Evolutionary conservation across 2,888 invertebrate genomes (phyloP).

Genomic region (Parapristionchus giblindavisi): DNA sequence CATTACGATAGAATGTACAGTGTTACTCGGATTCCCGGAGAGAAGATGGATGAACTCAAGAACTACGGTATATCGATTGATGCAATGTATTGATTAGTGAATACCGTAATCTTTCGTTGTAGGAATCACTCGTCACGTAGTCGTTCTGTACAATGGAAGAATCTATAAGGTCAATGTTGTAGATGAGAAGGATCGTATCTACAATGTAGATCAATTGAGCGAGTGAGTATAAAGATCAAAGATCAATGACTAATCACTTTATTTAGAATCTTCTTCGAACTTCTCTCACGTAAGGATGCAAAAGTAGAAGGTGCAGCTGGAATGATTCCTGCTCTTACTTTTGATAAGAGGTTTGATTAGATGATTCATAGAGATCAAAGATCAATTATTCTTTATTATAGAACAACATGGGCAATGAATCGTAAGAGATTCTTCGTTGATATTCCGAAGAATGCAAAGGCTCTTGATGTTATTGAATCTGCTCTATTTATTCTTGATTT

Average conservation of each 20-base stretch:
- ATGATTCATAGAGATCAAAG: not conserved
- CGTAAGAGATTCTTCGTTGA: slow-evolving; percentile 59
- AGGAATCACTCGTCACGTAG: slow-evolving; percentile 52
- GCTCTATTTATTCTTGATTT: slow-evolving; percentile 56
- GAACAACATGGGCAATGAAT: slow-evolving; percentile 58
- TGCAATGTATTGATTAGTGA: not conserved
- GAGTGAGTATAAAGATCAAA: slow-evolving; percentile 43
- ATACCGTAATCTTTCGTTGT: not conserved
- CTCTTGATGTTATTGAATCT: slow-evolving; percentile 58
- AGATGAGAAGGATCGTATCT: slow-evolving; percentile 49
- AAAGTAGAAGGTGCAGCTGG: slow-evolving; percentile 45
- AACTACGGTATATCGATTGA: slow-evolving; percentile 42
- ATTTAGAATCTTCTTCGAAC: slow-evolving; percentile 59
- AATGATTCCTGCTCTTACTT: slow-evolving; percentile 58
- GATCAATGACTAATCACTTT: slow-evolving; percentile 19
- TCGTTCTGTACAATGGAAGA: slow-evolving; percentile 52
- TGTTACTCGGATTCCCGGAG: slow-evolving; percentile 55
- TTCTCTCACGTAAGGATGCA: slow-evolving; percentile 50
- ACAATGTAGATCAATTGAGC: slow-evolving; percentile 49
- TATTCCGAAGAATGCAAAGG: slow-evolving; percentile 50
- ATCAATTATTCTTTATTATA: not conserved
- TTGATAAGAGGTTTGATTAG: slow-evolving; percentile 46
- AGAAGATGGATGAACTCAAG: slow-evolving; percentile 49
- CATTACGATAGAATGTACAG: slow-evolving; percentile 64
- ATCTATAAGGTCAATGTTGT: slow-evolving; percentile 58